Evolutionary conservation across 2,113 vertebrate genomes (phyloP).

Genomic region (Addax nasomaculatus): DNA sequence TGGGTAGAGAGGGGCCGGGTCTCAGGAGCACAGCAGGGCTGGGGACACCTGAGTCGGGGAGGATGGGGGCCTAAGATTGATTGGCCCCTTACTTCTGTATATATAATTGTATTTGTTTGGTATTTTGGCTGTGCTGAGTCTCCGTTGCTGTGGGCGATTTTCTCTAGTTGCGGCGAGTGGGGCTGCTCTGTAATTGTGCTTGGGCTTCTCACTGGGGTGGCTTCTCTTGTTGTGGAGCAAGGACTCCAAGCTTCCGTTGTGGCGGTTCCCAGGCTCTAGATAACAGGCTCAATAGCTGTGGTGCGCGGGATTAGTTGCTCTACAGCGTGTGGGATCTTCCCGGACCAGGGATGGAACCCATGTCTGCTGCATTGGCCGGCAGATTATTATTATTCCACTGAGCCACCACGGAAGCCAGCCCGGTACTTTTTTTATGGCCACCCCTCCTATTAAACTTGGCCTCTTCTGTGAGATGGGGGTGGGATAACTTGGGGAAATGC

Average conservation of each 20-base stretch:
- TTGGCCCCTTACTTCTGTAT: background rate
- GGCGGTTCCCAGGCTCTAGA: background rate
- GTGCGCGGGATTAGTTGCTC: background rate
- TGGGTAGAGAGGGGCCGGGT: background rate
- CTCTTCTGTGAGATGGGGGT: background rate
- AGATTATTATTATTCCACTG: background rate
- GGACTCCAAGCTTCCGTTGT: background rate
- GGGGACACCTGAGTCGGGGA: background rate
- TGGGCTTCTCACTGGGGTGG: background rate
- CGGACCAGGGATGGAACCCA: background rate
- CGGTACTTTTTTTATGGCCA: background rate
- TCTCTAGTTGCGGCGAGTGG: background rate
- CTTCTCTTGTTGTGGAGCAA: background rate
- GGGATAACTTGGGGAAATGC: background rate
- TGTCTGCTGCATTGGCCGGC: background rate
- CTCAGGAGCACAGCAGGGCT: background rate
- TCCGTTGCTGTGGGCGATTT: background rate
- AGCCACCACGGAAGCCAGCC: background rate
- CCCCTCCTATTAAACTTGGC: background rate
- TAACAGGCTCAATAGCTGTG: background rate
- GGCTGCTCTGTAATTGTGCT: background rate
- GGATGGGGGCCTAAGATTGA: background rate
- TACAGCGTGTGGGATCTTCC: background rate
- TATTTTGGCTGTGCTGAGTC: background rate
- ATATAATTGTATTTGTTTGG: background rate